These are phyloP conservation scores for Eretmocerus hayati DNA, from an alignment of 2,888 invertebrate genomes.

Conservation along the genomic window DNA sequence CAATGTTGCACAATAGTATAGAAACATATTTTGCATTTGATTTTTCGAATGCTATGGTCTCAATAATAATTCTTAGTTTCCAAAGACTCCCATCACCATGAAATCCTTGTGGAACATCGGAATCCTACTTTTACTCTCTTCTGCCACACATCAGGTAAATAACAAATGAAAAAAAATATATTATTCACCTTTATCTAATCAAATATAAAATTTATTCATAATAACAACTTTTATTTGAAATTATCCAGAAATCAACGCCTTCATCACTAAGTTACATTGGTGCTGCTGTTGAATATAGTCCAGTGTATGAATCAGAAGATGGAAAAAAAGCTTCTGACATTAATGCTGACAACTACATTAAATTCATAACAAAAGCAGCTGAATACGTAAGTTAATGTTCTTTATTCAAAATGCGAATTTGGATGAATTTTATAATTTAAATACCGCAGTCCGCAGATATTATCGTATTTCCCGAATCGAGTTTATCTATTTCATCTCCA, in stretches of 20 bases:
- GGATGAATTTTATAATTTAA: neutral
- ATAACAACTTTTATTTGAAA: no score
- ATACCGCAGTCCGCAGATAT: conserved; percentile 52
- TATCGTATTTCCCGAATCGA: conserved; percentile 53
- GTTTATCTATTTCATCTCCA: conserved; percentile 28
- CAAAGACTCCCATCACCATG: no score
- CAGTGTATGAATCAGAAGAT: conserved; percentile 3
- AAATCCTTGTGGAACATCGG: no score
- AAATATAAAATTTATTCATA: no score
- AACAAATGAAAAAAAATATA: no score
- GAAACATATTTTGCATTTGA: no score
- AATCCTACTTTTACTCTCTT: no score
- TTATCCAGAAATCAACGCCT: neutral
- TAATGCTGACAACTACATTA: conserved; percentile 4
- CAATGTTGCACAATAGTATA: no score
- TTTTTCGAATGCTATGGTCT: no score
- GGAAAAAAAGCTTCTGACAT: neutral
- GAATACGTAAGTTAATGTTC: conserved; percentile 14
- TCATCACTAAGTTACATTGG: conserved; percentile 7
- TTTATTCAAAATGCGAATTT: neutral
- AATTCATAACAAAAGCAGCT: conserved; percentile 8
- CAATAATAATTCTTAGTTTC: no score
- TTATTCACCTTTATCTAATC: no score
- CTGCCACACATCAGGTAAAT: no score
- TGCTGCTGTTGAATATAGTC: conserved; percentile 11